Percentiles rank a stretch among this genome's conserved stretches.
phyloP scores from a whole-genome alignment of 2,888 invertebrate species.

The Gnatocerus cornutus region DNA sequence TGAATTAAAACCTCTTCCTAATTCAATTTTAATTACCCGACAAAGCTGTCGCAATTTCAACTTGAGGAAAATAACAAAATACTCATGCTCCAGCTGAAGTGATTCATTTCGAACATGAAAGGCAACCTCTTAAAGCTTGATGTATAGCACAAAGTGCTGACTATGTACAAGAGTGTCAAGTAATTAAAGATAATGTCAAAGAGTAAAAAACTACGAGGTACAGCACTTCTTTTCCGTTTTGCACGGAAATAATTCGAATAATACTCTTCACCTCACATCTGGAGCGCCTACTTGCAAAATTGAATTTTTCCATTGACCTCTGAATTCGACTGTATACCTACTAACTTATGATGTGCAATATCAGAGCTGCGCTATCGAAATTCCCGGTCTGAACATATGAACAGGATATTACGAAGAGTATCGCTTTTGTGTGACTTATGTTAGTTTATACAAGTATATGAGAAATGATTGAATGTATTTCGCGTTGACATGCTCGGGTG shows the following conservation, averaged over 20 bases:
- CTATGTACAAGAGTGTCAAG: constrained; percentile 12
- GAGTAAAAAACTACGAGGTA: neutral
- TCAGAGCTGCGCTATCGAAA: constrained; percentile 29
- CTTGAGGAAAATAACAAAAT: constrained; percentile 32
- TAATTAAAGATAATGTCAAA: constrained; percentile 33
- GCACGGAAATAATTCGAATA: constrained; percentile 21
- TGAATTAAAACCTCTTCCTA: neutral
- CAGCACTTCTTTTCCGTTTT: neutral
- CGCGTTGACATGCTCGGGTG: constrained; percentile 20
- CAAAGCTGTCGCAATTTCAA: constrained; percentile 16
- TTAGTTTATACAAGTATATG: constrained; percentile 21
- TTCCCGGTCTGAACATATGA: constrained; percentile 23
- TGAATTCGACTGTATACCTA: constrained; percentile 27
- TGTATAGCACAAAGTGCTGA: constrained; percentile 34
- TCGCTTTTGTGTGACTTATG: constrained; percentile 34
- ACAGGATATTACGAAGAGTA: constrained; percentile 24
- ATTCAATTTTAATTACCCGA: constrained; percentile 27
- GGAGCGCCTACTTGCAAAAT: constrained; percentile 36
- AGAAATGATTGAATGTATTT: constrained; percentile 28
- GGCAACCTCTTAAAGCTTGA: constrained; percentile 28
- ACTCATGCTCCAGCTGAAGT: constrained; percentile 18
- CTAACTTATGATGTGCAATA: constrained; percentile 40
- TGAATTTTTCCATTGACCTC: constrained; percentile 42
- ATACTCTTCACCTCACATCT: constrained; percentile 26
- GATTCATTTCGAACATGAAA: constrained; percentile 33